phyloP scores from a whole-genome alignment of 2,797 vertebrate genomes.

The Bovichtus variegatus region DNA sequence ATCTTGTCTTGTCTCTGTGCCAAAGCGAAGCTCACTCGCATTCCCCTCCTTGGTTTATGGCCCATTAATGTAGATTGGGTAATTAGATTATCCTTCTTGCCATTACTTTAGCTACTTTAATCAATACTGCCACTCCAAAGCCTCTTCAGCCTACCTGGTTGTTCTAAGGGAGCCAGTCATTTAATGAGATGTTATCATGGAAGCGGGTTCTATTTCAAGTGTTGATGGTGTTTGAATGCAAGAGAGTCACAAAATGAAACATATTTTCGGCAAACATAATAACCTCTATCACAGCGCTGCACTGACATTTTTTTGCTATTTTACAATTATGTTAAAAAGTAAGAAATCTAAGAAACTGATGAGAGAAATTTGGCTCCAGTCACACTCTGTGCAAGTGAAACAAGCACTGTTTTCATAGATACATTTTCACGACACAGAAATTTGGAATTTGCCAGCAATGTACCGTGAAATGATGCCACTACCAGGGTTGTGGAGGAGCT shows the following conservation, averaged over 20 bases:
- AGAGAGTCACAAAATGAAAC: conserved; percentile 5
- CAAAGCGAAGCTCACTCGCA: conserved; percentile 32
- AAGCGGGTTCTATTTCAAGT: conserved; percentile 34
- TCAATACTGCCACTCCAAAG: conserved; percentile 46
- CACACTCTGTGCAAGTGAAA: conserved; percentile 13
- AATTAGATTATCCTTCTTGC: conserved; percentile 62
- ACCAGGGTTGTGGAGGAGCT: conserved; percentile 8
- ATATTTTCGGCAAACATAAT: conserved; percentile 5
- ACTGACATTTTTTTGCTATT: conserved; percentile 11
- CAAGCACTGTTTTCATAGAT: not conserved
- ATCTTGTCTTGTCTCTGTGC: conserved; percentile 30
- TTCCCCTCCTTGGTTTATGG: conserved; percentile 48
- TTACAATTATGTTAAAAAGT: not conserved
- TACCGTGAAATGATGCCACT: conserved; percentile 39
- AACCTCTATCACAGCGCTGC: not conserved
- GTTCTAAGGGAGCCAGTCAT: conserved; percentile 41
- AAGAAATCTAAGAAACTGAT: not conserved
- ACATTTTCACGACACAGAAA: conserved; percentile 23
- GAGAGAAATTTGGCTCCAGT: not conserved
- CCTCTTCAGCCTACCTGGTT: conserved; percentile 36
- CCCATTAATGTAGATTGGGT: conserved; percentile 50
- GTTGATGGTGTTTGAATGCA: conserved; percentile 10
- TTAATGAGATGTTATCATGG: conserved; percentile 39
- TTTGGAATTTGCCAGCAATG: conserved; percentile 39
- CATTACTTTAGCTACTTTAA: conserved; percentile 62